Base-by-base conservation (phyloP, 2,797 vertebrate genomes). In the Cossypha niveicapilla region DNA sequence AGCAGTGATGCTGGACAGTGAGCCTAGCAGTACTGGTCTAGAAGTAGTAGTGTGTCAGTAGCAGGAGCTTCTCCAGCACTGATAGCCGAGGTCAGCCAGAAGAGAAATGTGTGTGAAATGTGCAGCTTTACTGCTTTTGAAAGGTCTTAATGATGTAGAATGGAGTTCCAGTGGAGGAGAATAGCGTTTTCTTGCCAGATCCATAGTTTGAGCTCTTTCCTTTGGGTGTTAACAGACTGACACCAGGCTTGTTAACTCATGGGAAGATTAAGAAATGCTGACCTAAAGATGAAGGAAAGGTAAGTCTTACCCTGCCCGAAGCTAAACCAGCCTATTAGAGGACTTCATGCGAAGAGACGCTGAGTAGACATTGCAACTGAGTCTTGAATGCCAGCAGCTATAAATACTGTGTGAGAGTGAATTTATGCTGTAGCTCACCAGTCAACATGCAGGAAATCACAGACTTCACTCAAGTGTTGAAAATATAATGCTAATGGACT, bases 401-500 rank as follows among this genome's bases (percentile, higher is more conserved):
- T 94, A 71, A 95, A 94, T 92, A 74, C 45, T 68, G 53, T 18
- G 66, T 80, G 75, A 90, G 88, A 88, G 57, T 71, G 65, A 95
- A 79, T 93, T 90, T 93, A 76, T 95, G 50, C 77, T 79, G 57
- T 75, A 79, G 50, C 68, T 90, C 57, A 72, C 89, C 75, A 95
- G 86, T 62, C 94, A 85, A 67, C 75, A 87, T 66, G 81, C 54
- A 92, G 86, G 78, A 93, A 94, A 93, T 79, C 84, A 76, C 71
- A 95, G 83, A 65, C 75, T 95, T 94, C 81, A 91, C 67, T 95
- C 84, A 71, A 90, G 72, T 18, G 65, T 34, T 87, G 95, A 87
- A 94, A 95, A 83, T 87, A 62, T 61, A 93, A 94, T 95, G 93
- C 94, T 95, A 95, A 95, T 95, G 65, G 93, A 83, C 86, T 91